phyloP scores from a whole-genome alignment of 2,797 vertebrate species.

The Ctenosaura bakeri region DNA sequence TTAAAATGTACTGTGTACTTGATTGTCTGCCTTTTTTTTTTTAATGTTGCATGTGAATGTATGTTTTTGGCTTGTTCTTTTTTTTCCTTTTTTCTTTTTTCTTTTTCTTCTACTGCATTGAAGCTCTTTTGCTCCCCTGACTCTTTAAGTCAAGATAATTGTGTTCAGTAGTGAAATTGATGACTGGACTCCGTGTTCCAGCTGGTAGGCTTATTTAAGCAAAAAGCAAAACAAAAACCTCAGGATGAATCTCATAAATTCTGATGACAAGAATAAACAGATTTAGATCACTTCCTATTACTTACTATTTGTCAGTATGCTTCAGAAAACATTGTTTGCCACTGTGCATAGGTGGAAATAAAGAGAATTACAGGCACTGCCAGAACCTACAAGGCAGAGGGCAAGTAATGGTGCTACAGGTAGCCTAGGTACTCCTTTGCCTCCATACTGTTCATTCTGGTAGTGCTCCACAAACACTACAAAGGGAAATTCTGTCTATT shows the following conservation, averaged over 20 bases:
- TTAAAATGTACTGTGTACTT: background rate
- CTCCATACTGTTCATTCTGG: conserved; percentile 28
- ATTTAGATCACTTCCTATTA: background rate
- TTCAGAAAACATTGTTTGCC: background rate
- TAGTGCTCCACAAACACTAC: background rate
- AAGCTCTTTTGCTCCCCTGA: background rate
- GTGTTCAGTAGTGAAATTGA: background rate
- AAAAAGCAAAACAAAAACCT: background rate
- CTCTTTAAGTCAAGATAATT: background rate
- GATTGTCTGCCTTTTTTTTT: background rate
- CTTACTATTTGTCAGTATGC: background rate
- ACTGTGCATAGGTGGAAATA: background rate
- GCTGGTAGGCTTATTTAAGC: background rate
- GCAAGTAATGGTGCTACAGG: background rate
- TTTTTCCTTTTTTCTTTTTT: no score
- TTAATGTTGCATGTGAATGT: no score
- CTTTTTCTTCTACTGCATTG: background rate
- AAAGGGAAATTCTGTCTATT: conserved; percentile 15
- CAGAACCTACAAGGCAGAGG: background rate
- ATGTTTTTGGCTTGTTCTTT: no score
- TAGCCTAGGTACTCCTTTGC: background rate
- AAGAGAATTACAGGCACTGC: background rate
- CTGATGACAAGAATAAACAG: background rate
- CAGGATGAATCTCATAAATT: background rate
- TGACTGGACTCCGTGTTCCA: background rate